Evolutionary conservation across 2,113 vertebrate species (phyloP).

Genomic region (Phocoena sinus): DNA sequence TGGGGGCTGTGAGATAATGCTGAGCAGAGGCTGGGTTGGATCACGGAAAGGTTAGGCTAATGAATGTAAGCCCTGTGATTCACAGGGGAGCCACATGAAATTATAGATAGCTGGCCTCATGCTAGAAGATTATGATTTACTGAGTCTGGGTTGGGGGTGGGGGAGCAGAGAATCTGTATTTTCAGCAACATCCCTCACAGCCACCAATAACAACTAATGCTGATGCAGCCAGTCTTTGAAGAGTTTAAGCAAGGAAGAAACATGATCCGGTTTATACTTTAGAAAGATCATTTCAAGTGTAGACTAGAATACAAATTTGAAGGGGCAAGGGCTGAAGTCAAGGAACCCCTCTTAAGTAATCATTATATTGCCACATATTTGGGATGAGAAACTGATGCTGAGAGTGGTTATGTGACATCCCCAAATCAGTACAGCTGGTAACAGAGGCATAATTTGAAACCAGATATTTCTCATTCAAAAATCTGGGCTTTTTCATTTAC

Average conservation of each 20-base stretch:
- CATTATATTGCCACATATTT: background rate
- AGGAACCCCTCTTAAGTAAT: background rate
- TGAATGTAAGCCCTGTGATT: background rate
- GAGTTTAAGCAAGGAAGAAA: slow-evolving; percentile 8
- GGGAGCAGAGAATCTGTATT: background rate
- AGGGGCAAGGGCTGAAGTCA: background rate
- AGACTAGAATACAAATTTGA: background rate
- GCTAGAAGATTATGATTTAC: background rate
- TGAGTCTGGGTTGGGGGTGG: background rate
- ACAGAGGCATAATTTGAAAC: background rate
- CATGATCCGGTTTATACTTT: background rate
- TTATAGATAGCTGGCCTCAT: background rate
- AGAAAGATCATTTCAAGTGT: background rate
- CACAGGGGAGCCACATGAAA: background rate
- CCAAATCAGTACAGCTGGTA: background rate
- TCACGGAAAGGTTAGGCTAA: background rate
- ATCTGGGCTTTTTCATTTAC: background rate
- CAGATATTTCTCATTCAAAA: background rate
- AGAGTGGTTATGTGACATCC: background rate
- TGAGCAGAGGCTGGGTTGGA: background rate
- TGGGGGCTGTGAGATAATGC: background rate
- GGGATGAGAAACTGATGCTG: background rate
- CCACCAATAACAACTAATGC: background rate
- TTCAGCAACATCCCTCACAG: background rate
- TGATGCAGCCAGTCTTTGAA: background rate